Percentiles rank a stretch among this genome's conserved stretches.
Evolutionary conservation across 2,797 vertebrate genomes (phyloP).

Genomic region (Anomalospiza imberbis): DNA sequence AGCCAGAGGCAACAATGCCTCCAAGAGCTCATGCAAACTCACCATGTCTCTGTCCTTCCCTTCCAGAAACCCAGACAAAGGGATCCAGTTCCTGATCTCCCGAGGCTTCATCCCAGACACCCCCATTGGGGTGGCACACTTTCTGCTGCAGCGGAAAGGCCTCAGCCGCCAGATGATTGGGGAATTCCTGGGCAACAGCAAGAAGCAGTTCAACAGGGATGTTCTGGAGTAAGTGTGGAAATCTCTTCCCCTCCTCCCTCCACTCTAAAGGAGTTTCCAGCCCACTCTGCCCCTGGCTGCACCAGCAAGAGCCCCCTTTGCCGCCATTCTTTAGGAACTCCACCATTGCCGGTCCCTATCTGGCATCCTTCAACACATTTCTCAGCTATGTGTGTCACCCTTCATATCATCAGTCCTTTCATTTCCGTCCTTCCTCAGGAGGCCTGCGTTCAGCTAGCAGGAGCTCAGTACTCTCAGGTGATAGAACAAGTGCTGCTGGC

Average conservation of each 20-base stretch:
- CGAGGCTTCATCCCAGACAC: slow-evolving; percentile 97
- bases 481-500: not conserved
- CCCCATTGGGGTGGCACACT: slow-evolving; percentile 96
- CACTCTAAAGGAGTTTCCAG: not conserved
- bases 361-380: not conserved
- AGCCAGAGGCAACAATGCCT: not conserved
- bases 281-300: not conserved
- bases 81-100: slow-evolving; percentile 97
- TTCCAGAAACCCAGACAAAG: slow-evolving; percentile 95
- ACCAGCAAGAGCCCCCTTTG: not conserved
- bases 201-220: slow-evolving; percentile 97
- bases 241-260: not conserved
- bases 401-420: not conserved
- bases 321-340: not conserved
- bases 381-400: not conserved
- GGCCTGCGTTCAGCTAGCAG: not conserved
- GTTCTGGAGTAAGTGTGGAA: slow-evolving; percentile 82
- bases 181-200: slow-evolving; percentile 97
- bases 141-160: slow-evolving; percentile 95
- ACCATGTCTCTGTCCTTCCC: not conserved
- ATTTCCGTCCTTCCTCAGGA: not conserved
- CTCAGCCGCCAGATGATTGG: slow-evolving; percentile 99
- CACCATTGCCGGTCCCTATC: not conserved
- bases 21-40: not conserved
- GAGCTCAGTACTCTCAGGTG: not conserved